Conservation (phyloP, 2,797 vertebrate species). For the Sebastes baramenuke region DNA sequence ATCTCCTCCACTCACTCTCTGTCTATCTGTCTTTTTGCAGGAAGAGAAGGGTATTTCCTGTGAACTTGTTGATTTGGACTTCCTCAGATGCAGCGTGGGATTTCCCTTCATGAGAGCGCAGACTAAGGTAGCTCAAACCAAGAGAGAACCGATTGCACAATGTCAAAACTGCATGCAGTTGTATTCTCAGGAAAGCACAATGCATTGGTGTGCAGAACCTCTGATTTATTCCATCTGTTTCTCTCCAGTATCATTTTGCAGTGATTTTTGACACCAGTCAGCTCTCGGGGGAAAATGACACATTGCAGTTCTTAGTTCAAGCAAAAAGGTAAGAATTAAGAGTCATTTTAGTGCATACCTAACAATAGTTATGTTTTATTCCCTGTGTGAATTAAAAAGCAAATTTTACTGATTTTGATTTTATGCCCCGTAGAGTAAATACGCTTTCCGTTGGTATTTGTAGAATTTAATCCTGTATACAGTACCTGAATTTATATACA, state of each 20-base stretch:
- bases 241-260: conserved; percentile 90
- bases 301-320: conserved; percentile 88
- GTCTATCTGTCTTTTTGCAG: conserved; percentile 82
- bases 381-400: not conserved
- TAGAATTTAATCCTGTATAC: not conserved
- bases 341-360: not conserved
- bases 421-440: not conserved
- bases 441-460: not conserved
- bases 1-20: conserved; percentile 40
- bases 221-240: conserved; percentile 31
- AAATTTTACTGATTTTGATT: not conserved
- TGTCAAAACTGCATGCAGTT: not conserved
- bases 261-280: conserved; percentile 96
- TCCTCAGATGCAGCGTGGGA: conserved; percentile 97
- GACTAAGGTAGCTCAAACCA: conserved; percentile 85
- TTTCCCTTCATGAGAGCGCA: conserved; percentile 99
- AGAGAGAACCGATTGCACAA: not conserved
- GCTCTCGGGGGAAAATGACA: conserved; percentile 91
- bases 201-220: not conserved
- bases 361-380: not conserved
- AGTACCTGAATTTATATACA: not conserved
- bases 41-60: conserved; percentile 97
- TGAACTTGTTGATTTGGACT: conserved; percentile 91
- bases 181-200: not conserved
- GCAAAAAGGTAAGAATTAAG: conserved; percentile 88